Evolutionary conservation across 92 coral and sea anemone genomes (phyloP).

Genomic region (Epizoanthus ramosus): DNA sequence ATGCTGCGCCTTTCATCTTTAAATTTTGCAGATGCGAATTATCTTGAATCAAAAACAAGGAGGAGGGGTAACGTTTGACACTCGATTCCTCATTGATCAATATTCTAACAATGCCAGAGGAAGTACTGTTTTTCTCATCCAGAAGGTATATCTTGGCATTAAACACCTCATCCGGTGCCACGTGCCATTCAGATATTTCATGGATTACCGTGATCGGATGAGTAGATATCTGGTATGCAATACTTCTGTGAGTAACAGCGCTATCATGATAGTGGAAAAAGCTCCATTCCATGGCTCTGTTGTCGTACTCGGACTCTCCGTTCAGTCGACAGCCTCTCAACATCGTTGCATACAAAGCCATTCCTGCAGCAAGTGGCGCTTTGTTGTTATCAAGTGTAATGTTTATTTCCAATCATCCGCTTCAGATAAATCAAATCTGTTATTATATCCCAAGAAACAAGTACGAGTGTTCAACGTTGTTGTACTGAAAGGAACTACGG

Average conservation of each 20-base stretch:
- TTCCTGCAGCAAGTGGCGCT: slow-evolving; percentile 55
- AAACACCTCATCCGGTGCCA: slow-evolving; percentile 74
- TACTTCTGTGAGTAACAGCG: slow-evolving; percentile 28
- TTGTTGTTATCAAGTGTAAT: slow-evolving; percentile 65
- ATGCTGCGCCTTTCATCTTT: slow-evolving; percentile 52
- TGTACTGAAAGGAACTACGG: slow-evolving; percentile 73
- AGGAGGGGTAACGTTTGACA: slow-evolving; percentile 67
- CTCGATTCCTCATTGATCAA: slow-evolving; percentile 15
- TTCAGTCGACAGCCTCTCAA: slow-evolving; percentile 71
- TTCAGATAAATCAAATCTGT: slow-evolving; percentile 32
- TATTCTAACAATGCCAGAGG: slow-evolving; percentile 77
- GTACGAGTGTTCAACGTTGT: slow-evolving; percentile 69
- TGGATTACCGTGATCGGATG: slow-evolving; percentile 73
- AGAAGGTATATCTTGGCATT: slow-evolving; percentile 60
- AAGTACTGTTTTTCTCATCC: slow-evolving; percentile 83
- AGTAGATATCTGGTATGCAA: slow-evolving; percentile 73
- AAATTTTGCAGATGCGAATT: slow-evolving; percentile 30
- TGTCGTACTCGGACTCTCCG: slow-evolving; percentile 65
- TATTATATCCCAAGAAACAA: slow-evolving; percentile 71
- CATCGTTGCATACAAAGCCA: slow-evolving; percentile 82
- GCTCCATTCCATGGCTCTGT: slow-evolving; percentile 72
- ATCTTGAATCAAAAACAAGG: slow-evolving; percentile 70
- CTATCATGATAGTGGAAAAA: slow-evolving; percentile 51
- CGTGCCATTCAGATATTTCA: slow-evolving; percentile 69
- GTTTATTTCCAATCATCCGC: slow-evolving; percentile 55